Conservation (phyloP, 2,888 invertebrate species). For the Pheosia tremula region DNA sequence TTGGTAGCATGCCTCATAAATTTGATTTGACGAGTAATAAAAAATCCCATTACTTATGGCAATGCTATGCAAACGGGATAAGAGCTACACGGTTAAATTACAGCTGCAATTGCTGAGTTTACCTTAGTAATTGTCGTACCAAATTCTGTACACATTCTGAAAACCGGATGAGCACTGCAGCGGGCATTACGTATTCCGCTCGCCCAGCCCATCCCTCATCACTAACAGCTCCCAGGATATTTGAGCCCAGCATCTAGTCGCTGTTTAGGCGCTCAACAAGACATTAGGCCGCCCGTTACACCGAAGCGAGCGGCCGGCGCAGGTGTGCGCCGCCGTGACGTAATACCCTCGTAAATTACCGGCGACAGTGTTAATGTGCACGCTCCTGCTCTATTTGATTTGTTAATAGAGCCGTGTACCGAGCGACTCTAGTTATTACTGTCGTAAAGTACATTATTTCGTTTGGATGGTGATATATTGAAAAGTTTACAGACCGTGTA, state of each 20-base stretch:
- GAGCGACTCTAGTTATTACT: background rate
- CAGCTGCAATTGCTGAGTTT: no score
- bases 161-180: background rate
- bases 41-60: background rate
- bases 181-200: background rate
- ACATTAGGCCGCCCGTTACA: slow-evolving; percentile 14
- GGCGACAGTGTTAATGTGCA: slow-evolving; percentile 33
- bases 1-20: background rate
- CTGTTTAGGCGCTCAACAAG: background rate
- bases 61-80: no score
- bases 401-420: slow-evolving; percentile 24
- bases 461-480: background rate
- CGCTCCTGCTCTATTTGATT: slow-evolving; percentile 33
- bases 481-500: background rate
- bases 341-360: slow-evolving; percentile 31
- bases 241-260: background rate
- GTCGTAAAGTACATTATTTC: background rate
- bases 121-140: background rate
- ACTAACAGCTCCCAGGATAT: background rate
- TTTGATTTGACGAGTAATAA: background rate
- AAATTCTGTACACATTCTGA: background rate
- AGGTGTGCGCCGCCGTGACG: slow-evolving; percentile 19
- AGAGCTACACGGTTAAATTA: no score
- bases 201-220: background rate
- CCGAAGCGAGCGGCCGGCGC: slow-evolving; percentile 11